phyloP scores from a whole-genome alignment of 2,888 invertebrate species.

The Polydrusus pterygomalis region DNA sequence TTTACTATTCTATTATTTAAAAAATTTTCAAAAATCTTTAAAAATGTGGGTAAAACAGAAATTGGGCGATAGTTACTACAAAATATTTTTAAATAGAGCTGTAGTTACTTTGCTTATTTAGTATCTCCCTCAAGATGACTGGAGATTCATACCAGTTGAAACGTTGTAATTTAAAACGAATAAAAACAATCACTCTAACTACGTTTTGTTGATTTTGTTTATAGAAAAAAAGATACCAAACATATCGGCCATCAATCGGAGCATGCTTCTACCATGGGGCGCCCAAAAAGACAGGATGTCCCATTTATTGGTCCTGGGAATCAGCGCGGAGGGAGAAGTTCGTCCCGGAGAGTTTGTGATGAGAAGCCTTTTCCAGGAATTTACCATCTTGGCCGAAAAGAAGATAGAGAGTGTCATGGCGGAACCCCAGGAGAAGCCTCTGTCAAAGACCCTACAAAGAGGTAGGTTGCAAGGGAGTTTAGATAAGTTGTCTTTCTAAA shows the following conservation, averaged over 20 bases:
- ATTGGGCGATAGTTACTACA: no score
- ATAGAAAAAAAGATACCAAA: slow-evolving; percentile 52
- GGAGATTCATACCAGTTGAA: no score
- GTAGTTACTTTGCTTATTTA: no score
- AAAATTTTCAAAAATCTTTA: no score
- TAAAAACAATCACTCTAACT: no score
- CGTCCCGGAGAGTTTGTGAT: slow-evolving; percentile 97
- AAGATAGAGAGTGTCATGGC: slow-evolving; percentile 97
- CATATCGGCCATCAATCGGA: slow-evolving; percentile 67
- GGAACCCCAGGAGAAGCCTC: slow-evolving; percentile 93
- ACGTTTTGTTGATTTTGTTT: no score
- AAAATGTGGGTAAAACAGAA: no score
- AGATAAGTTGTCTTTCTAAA: no score
- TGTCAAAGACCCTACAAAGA: slow-evolving; percentile 95
- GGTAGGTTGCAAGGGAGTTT: slow-evolving; percentile 82
- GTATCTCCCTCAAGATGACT: no score
- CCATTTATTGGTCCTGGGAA: slow-evolving; percentile 69
- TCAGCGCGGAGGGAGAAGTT: slow-evolving; percentile 77
- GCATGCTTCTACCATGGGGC: slow-evolving; percentile 89
- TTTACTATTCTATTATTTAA: no score
- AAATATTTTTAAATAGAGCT: no score
- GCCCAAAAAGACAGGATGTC: slow-evolving; percentile 81
- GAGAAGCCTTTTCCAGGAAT: slow-evolving; percentile 95
- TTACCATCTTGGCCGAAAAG: slow-evolving; percentile 94
- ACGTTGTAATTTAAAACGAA: no score